Evolutionary conservation across 2,888 invertebrate species (phyloP).

Genomic region (Sympetrum striolatum): DNA sequence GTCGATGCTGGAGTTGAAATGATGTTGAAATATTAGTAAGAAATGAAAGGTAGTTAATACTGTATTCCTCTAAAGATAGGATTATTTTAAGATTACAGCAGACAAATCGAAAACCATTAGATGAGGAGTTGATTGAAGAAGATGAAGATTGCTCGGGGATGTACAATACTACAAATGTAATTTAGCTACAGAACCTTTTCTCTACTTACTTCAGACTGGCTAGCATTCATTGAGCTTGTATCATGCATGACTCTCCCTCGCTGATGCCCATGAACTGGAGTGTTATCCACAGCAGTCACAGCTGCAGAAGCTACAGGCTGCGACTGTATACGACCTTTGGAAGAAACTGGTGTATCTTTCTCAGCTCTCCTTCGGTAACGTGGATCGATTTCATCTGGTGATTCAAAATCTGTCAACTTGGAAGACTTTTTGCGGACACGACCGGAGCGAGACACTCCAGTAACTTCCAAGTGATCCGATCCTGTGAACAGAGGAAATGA

Average conservation of each 20-base stretch:
- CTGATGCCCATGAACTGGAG: not conserved
- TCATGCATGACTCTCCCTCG: not conserved
- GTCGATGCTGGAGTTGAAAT: no score
- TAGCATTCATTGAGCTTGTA: not conserved
- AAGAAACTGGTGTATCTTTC: constrained; percentile 50
- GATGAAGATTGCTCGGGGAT: no score
- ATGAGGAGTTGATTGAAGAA: no score
- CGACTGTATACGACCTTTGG: not conserved
- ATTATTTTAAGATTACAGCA: not conserved
- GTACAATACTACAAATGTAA: no score
- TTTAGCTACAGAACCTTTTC: no score
- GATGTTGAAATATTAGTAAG: no score
- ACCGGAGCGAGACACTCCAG: constrained; percentile 87
- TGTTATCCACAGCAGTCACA: not conserved
- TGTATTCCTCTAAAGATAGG: not conserved
- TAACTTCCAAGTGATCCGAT: constrained; percentile 73
- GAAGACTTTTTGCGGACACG: constrained; percentile 93
- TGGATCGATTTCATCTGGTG: constrained; percentile 83
- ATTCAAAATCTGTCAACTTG: constrained; percentile 91
- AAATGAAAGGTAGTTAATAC: not conserved
- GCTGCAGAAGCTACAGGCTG: not conserved
- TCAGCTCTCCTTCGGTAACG: constrained; percentile 61
- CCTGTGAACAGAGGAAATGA: not conserved
- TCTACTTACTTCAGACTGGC: constrained; percentile 20
- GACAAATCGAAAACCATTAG: no score